Conservation (phyloP, 1,140 invertebrate genomes). For the Drosophila biarmipes region DNA sequence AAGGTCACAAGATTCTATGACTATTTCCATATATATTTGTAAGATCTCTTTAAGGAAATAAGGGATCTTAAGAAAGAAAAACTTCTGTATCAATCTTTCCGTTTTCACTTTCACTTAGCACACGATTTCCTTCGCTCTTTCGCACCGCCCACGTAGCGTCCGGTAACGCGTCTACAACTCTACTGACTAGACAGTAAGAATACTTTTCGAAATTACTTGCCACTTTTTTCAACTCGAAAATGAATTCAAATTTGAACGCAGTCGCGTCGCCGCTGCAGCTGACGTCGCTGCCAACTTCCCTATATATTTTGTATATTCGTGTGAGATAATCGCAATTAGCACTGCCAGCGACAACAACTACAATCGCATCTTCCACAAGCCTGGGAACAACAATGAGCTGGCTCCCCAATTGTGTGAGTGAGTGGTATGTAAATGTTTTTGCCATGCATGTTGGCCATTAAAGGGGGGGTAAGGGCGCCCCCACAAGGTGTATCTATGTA, state of each 20-base stretch:
- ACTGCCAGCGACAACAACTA: slow-evolving; percentile 54
- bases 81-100: slow-evolving; percentile 16
- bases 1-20: slow-evolving; percentile 7
- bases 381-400: slow-evolving; percentile 71
- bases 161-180: slow-evolving; percentile 76
- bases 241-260: slow-evolving; percentile 77
- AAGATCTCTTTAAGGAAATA: background rate
- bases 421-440: slow-evolving; percentile 63
- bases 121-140: background rate
- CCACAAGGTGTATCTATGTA: slow-evolving; percentile 31
- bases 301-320: slow-evolving; percentile 48
- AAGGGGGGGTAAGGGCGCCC: slow-evolving; percentile 63
- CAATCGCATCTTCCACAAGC: slow-evolving; percentile 59
- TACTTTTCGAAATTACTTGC: slow-evolving; percentile 78
- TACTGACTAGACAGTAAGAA: slow-evolving; percentile 77
- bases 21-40: slow-evolving; percentile 3
- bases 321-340: slow-evolving; percentile 84
- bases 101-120: slow-evolving; percentile 43
- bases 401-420: slow-evolving; percentile 21
- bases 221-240: slow-evolving; percentile 73
- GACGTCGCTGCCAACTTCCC: slow-evolving; percentile 41
- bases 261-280: slow-evolving; percentile 57
- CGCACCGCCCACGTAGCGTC: slow-evolving; percentile 67
- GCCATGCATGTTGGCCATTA: slow-evolving; percentile 79
- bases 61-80: slow-evolving; percentile 4